Evolutionary conservation across 2,113 vertebrate species (phyloP).

Genomic region (Eupsittula cactorum): DNA sequence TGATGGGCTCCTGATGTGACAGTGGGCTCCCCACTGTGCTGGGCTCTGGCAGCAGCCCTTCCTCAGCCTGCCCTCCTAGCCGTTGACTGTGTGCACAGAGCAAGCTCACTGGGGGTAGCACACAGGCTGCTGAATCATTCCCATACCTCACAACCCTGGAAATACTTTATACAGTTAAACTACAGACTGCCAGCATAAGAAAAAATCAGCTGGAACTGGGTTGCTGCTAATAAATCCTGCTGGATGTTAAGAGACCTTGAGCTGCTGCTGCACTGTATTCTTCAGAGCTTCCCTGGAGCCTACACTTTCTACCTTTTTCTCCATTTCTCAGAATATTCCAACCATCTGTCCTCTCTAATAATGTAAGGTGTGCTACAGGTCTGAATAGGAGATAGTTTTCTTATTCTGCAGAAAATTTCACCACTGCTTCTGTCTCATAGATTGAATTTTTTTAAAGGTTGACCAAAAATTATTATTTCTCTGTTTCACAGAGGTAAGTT

Average conservation of each 20-base stretch:
- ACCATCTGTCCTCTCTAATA: not conserved
- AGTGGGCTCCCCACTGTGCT: accelerated
- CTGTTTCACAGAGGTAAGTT: not conserved
- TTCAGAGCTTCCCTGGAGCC: not conserved
- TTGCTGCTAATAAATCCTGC: not conserved
- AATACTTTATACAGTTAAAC: not conserved
- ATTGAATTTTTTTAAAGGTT: not conserved
- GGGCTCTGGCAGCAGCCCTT: not conserved
- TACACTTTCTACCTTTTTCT: not conserved
- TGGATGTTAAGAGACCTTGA: not conserved
- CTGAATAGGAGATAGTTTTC: not conserved
- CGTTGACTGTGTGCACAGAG: accelerated
- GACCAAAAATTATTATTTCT: not conserved
- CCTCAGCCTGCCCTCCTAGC: not conserved
- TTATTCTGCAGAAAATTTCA: not conserved
- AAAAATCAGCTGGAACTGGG: not conserved
- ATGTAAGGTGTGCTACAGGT: not conserved
- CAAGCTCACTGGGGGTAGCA: accelerated
- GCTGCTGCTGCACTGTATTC: not conserved
- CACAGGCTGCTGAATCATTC: not conserved
- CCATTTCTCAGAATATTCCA: not conserved
- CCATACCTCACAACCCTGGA: not conserved
- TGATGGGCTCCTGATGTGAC: accelerated
- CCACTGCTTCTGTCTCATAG: not conserved
- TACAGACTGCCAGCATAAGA: not conserved